A percentile compares a stretch with the other conserved stretches of the same genome.
Evolutionary conservation across 1,140 invertebrate genomes (phyloP).

Genomic region (Drosophila leontia): DNA sequence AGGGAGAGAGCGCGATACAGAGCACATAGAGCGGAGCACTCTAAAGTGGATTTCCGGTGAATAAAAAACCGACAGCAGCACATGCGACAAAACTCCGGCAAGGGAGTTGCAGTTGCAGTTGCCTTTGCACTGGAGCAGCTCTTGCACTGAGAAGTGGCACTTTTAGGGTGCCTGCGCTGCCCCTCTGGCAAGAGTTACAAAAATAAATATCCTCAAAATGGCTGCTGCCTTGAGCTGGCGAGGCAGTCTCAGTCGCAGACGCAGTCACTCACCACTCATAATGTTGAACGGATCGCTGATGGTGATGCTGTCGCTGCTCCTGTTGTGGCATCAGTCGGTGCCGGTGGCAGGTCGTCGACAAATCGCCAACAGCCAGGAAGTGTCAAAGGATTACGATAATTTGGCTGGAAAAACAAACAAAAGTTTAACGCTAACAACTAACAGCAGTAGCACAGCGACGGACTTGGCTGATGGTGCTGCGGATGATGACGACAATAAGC

Average conservation of each 20-base stretch:
- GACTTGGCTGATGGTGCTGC: conserved; percentile 19
- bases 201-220: conserved; percentile 71
- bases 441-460: conserved; percentile 6
- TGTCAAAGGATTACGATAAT: conserved; percentile 80
- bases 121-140: conserved; percentile 1
- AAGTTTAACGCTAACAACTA: not conserved
- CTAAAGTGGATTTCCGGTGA: conserved; percentile 84
- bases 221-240: conserved; percentile 23
- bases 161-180: conserved; percentile 32
- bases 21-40: conserved; percentile 22
- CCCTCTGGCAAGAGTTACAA: conserved; percentile 58
- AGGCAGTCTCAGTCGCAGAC: not conserved
- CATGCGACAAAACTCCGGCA: conserved; percentile 60
- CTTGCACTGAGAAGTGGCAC: conserved; percentile 20
- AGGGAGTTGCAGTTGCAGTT: conserved; percentile 47
- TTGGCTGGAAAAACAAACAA: conserved; percentile 20
- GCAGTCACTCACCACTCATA: conserved; percentile 29
- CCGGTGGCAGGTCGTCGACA: conserved; percentile 35
- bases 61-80: conserved; percentile 66
- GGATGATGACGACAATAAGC: conserved; percentile 51
- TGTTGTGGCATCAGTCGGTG: conserved; percentile 5
- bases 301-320: conserved; percentile 36
- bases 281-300: conserved; percentile 27
- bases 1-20: conserved; percentile 18
- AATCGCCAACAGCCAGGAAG: conserved; percentile 54